Evolutionary conservation across 2,797 vertebrate genomes (phyloP), one percentile per base, ranked within the genome.

Genomic region (Myoxocephalus aenaeus): DNA sequence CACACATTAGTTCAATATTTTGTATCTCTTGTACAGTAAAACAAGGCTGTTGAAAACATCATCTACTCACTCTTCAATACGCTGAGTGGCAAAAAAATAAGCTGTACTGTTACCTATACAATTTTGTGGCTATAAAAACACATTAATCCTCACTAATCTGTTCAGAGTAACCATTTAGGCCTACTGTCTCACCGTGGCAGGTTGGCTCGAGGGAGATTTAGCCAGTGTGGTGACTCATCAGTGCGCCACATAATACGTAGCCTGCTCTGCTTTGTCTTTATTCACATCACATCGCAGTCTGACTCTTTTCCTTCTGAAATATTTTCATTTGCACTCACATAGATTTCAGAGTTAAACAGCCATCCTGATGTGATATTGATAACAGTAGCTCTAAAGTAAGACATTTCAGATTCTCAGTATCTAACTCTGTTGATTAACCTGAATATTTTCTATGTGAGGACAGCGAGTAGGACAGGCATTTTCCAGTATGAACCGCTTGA

Each of bases 181-280:
- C 32, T 1, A 74, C 27, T 4, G 46, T 73, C 66, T 83, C 56
- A 8, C 63, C 46, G 58, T 59, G 53, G 74, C 71, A 65, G 84
- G 77, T 78, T 68, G 54, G 42, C 50, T 65, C 56, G 71, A 78
- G 57, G 77, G 76, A 73, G 61, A 65, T 85, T 87, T 77, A 83
- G 51, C 77, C 58, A 40, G 46, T 75, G 84, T n/a, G 83, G 84
- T 94, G 93, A 94, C 85, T 94, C 92, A 94, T 93, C 89, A 46
- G 71, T 93, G 93, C 92, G 53, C 84, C 91, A 90, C 69, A 90
- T 83, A 77, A 82, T 70, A 65, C 22, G n/a, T 50, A 62, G 48
- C 68, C 77, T 81, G 65, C 67, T 56, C 42, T 12, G 74, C 71
- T 74, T 77, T 69, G 54, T 67, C 65, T 70, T 62, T 61, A 79